Evolutionary conservation across 2,888 invertebrate genomes (phyloP), one percentile per base, ranked within the genome.

Genomic region (Protophormia terraenovae): DNA sequence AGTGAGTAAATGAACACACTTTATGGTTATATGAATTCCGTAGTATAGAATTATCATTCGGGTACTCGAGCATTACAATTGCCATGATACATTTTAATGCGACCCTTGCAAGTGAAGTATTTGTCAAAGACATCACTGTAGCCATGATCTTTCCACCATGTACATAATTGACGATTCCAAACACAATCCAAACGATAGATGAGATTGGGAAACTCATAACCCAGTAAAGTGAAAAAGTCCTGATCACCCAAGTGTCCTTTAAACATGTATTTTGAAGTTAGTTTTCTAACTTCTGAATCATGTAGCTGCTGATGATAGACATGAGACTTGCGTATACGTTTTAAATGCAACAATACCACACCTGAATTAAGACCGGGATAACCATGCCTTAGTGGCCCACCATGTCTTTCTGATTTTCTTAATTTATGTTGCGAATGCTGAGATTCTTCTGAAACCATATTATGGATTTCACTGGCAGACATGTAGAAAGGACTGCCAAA

Each of bases 301-400:
- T 93, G 93, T 19, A 95, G 92, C 64, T 95, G 93, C 60, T 93
- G 92, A 85, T 94, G 93, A 89, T 95, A 96, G 16, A 94, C 90
- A 32, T 92, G 89, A 0, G 96, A 96, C 71, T 93, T 92, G 84
- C 96, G 93, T 91, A 96, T 94, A 87, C 94, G 94, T 67, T 95
- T 94, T 45, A 97, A 93, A 89, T 96, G 93, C 64, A 97, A 93
- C 53, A 97, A 93, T 41, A 97, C 94, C 1, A 97, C 96, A 6
- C 97, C 97, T 87, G 96, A 96, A 92, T 97, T 97, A 88, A 96
- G 95, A 1, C 97, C 97, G n/a, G 96, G 95, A 89, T 94, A 95
- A 2, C 95, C 95, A 80, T 92, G 92, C 50, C 87, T 89, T 67
- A 88, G 84, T n/a, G n/a, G n/a, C n/a, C n/a, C n/a, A 1, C 47